Conservation (phyloP, 2,888 invertebrate species). For the Neria commutata region DNA sequence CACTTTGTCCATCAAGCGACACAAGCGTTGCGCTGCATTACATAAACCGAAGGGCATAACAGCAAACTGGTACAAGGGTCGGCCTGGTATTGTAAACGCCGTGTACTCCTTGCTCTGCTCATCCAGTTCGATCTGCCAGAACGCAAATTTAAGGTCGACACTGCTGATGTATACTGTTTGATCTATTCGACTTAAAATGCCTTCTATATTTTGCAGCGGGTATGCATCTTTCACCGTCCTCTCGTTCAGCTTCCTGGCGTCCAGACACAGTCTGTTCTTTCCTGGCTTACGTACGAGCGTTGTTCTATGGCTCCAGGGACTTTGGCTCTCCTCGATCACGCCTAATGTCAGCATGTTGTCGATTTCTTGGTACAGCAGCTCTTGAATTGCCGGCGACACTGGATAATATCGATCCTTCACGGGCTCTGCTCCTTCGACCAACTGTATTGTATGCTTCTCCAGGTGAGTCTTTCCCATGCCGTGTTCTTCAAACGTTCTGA, state of each 20-base stretch:
- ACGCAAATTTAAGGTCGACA: slow-evolving; percentile 28
- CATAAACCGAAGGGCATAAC: slow-evolving; percentile 28
- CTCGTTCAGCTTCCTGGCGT: slow-evolving; percentile 37
- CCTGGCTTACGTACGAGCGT: background rate
- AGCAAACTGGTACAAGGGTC: slow-evolving; percentile 18
- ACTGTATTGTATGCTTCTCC: background rate
- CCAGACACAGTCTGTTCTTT: slow-evolving; percentile 35
- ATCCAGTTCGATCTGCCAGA: slow-evolving; percentile 18
- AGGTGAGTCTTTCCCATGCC: background rate
- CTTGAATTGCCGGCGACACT: background rate
- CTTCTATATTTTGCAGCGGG: slow-evolving; percentile 30
- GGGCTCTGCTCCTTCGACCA: background rate
- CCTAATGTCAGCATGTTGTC: background rate
- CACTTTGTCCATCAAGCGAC: slow-evolving; percentile 21
- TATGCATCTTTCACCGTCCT: slow-evolving; percentile 31
- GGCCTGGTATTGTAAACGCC: slow-evolving; percentile 36
- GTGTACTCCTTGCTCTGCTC: slow-evolving; percentile 26
- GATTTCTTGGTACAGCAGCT: background rate
- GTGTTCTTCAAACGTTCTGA: background rate
- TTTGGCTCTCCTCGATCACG: background rate
- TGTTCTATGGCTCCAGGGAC: background rate
- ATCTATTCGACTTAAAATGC: slow-evolving; percentile 28
- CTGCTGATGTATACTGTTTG: slow-evolving; percentile 22
- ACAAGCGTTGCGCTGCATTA: slow-evolving; percentile 23
- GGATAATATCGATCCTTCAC: slow-evolving; percentile 1